These are phyloP conservation scores for Pelodytes ibericus DNA, from an alignment of 2,797 vertebrate genomes.

Conservation along the genomic window DNA sequence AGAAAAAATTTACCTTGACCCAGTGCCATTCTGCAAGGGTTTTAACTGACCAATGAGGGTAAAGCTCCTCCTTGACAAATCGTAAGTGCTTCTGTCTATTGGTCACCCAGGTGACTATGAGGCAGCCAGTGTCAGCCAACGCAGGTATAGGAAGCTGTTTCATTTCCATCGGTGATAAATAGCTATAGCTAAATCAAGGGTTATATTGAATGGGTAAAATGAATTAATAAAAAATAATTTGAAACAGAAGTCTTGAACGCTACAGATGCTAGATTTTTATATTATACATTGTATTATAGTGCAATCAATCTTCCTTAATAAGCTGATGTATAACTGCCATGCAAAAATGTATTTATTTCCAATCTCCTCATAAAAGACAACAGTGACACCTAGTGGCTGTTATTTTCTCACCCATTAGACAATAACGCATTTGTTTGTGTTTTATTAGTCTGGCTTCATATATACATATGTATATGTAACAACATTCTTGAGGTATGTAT, in stretches of 20 bases:
- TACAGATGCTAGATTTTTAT: no score
- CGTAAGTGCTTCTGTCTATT: constrained; percentile 86
- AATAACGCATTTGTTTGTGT: background rate
- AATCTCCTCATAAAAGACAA: constrained; percentile 50
- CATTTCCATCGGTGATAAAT: constrained; percentile 83
- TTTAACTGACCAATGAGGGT: constrained; percentile 87
- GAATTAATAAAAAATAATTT: constrained; percentile 40
- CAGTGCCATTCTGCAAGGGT: constrained; percentile 89
- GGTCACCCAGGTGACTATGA: constrained; percentile 93
- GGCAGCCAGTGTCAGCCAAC: constrained; percentile 78
- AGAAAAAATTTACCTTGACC: constrained; percentile 84
- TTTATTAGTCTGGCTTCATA: no score
- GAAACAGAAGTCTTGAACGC: no score
- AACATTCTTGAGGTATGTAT: no score
- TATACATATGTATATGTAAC: no score
- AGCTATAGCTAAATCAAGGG: constrained; percentile 76
- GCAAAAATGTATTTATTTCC: background rate
- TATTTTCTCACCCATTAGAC: background rate
- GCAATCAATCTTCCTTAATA: no score
- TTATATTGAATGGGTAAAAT: background rate
- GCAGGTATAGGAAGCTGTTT: constrained; percentile 81
- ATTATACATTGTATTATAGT: no score
- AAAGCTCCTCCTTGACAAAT: constrained; percentile 89
- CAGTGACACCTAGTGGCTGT: constrained; percentile 71
- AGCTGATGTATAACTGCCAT: constrained; percentile 11